Evolutionary conservation across 2,797 vertebrate species (phyloP).

Genomic region (Helicolenus hilgendorfi): DNA sequence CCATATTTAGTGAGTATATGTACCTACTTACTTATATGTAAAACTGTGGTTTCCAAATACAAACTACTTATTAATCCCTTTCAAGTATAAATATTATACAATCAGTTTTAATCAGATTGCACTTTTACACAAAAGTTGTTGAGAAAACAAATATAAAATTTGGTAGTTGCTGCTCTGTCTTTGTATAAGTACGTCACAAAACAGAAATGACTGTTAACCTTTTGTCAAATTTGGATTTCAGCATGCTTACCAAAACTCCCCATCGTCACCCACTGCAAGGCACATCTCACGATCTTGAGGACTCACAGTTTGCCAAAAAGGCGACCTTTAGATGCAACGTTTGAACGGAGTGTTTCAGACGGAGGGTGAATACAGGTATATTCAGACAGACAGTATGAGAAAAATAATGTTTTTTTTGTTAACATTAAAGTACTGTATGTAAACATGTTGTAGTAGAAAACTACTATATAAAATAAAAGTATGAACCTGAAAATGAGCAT

Average conservation of each 20-base stretch:
- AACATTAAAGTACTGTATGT: too few species aligned
- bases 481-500: too few species aligned
- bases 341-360: too few species aligned
- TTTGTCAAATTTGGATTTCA: background rate
- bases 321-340: slow-evolving; percentile 63
- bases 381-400: too few species aligned
- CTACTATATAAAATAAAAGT: too few species aligned
- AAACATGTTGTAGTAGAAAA: too few species aligned
- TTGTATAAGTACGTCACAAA: background rate
- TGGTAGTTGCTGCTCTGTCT: background rate
- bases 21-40: background rate
- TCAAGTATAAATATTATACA: background rate
- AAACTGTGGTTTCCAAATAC: background rate
- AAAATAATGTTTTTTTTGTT: too few species aligned
- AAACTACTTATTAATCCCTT: background rate
- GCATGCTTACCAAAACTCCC: slow-evolving; percentile 88
- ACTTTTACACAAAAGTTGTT: background rate
- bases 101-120: background rate
- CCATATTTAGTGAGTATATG: background rate
- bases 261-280: slow-evolving; percentile 62
- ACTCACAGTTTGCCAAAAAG: slow-evolving; percentile 78
- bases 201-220: background rate
- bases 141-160: background rate
- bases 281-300: slow-evolving; percentile 61
- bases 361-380: too few species aligned